phyloP scores from a whole-genome alignment of 2,113 vertebrate genomes.

The Chauna torquata region DNA sequence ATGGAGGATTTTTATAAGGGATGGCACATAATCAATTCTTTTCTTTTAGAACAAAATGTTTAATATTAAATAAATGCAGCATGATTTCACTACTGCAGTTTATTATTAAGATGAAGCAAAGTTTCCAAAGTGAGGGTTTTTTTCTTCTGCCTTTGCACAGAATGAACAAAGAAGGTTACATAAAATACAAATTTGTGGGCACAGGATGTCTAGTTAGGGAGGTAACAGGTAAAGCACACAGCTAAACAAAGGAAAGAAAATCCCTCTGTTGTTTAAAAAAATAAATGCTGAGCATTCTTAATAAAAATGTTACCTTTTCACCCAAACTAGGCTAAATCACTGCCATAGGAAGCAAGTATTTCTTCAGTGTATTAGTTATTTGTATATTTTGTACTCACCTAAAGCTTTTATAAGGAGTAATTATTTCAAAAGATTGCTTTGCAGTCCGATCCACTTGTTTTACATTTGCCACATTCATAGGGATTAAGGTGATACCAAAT shows the following conservation, averaged over 20 bases:
- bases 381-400: conserved; percentile 77
- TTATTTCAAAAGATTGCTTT: conserved; percentile 90
- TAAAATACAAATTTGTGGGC: background rate
- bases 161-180: background rate
- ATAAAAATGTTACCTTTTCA: background rate
- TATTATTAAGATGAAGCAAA: background rate
- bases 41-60: background rate
- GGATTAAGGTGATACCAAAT: conserved; percentile 87
- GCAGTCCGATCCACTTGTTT: conserved; percentile 83
- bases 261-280: background rate
- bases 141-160: background rate
- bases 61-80: background rate
- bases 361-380: background rate
- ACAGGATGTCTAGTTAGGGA: background rate
- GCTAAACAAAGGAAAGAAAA: background rate
- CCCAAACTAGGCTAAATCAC: background rate
- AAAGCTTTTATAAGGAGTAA: conserved; percentile 96
- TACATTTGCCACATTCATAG: conserved; percentile 89
- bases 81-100: background rate
- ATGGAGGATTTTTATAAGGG: background rate
- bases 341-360: background rate
- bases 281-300: background rate
- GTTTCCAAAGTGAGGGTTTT: background rate
- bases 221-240: background rate
- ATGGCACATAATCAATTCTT: background rate